Conservation (phyloP, 2,888 invertebrate species). For the Meteorus cinctellus region DNA sequence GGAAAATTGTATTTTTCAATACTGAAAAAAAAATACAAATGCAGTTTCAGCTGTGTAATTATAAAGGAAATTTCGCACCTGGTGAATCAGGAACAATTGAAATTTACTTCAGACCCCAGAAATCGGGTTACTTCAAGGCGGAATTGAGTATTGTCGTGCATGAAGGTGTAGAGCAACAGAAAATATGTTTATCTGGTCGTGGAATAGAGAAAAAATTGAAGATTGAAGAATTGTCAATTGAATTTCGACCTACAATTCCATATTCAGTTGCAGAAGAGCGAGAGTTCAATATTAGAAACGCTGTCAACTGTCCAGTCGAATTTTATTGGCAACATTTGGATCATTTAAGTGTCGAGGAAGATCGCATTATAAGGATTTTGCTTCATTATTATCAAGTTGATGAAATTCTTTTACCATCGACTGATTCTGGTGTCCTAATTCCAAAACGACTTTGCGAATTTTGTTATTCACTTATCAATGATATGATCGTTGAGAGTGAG, state of each 20-base stretch:
- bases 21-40: conserved; percentile 49
- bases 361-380: conserved; percentile 64
- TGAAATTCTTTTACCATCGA: conserved; percentile 70
- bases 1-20: conserved; percentile 71
- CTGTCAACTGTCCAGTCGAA: conserved; percentile 80
- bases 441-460: conserved; percentile 60
- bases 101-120: conserved; percentile 77
- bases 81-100: conserved; percentile 75
- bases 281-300: conserved; percentile 79
- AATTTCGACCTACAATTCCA: conserved; percentile 79
- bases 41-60: conserved; percentile 60
- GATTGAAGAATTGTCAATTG: conserved; percentile 75
- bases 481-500: conserved; percentile 43
- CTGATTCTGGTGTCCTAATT: conserved; percentile 65
- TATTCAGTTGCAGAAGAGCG: conserved; percentile 77
- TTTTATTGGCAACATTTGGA: conserved; percentile 82
- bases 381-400: conserved; percentile 69
- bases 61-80: conserved; percentile 73
- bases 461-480: conserved; percentile 63
- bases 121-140: conserved; percentile 71
- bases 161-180: conserved; percentile 75
- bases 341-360: conserved; percentile 67
- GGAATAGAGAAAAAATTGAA: conserved; percentile 76
- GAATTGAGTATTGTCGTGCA: conserved; percentile 72
- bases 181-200: conserved; percentile 75